Evolutionary conservation across 2,888 invertebrate species (phyloP).

Genomic region (Drosophila percnosoma): DNA sequence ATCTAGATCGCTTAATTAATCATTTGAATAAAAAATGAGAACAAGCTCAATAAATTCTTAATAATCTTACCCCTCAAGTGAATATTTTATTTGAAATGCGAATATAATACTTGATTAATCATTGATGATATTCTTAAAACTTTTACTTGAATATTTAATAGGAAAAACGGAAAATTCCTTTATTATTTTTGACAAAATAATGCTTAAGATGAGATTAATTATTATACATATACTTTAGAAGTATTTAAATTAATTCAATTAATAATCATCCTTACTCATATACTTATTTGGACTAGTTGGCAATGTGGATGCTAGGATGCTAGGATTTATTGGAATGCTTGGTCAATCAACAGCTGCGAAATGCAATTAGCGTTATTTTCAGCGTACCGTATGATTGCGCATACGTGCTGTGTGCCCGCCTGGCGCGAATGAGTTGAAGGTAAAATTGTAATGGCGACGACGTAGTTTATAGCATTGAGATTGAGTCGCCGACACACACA

Average conservation of each 20-base stretch:
- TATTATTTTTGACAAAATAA: not conserved
- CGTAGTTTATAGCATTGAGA: slow-evolving; percentile 77
- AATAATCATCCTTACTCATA: not conserved
- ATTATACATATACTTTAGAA: not conserved
- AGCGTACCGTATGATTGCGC: slow-evolving; percentile 65
- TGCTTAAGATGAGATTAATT: not conserved
- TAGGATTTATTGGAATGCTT: slow-evolving; percentile 27
- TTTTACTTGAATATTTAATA: not conserved
- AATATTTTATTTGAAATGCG: not conserved
- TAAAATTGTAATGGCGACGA: slow-evolving; percentile 53
- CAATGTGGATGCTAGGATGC: not conserved
- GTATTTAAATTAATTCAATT: not conserved
- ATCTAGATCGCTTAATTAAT: not conserved
- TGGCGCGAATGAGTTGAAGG: slow-evolving; percentile 60
- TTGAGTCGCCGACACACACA: slow-evolving; percentile 47
- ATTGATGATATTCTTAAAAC: not conserved
- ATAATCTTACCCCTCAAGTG: not conserved
- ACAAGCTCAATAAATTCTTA: not conserved
- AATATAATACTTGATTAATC: not conserved
- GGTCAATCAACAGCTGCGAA: slow-evolving; percentile 60
- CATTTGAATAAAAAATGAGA: not conserved
- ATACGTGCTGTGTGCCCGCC: slow-evolving; percentile 63
- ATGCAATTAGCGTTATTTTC: slow-evolving; percentile 76
- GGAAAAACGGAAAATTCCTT: not conserved
- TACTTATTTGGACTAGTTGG: not conserved